Base-by-base conservation (phyloP, 2,113 vertebrate genomes). In the Pluvianellus socialis region DNA sequence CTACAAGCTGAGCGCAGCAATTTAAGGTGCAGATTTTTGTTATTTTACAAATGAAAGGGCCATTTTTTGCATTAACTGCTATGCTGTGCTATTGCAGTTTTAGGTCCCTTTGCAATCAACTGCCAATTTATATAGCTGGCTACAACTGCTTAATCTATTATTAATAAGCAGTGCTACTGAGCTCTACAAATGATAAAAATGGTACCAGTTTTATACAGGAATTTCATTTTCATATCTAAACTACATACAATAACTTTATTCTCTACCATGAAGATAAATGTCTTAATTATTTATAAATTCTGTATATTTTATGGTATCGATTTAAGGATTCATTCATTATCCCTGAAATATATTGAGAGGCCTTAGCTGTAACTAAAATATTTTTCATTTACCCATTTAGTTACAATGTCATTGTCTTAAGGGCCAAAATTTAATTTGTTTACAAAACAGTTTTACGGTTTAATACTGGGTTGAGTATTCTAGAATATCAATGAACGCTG, bases 81-180 rank as follows among this genome's bases (percentile, higher is more conserved):
- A 94, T 97, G 75, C 44, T 93, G 45, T 97, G 87, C 93, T 94
- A 86, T 84, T 97, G 72, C 89, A 91, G 65, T 98, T 97, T 97
- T 94, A 96, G 96, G 77, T 95, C 90, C 84, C 94, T 95, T 97
- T 97, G 94, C 80, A 96, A 95, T 97, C 97, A 97, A 92, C 92
- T 97, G 90, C 95, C 97, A 98, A 91, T 98, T 97, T 98, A 96
- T 96, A 95, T 97, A 97, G 86, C 93, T 97, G 96, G 96, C 89
- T 96, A 96, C 92, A 97, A 96, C 95, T 97, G 96, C 95, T 98
- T 97, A 98, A 97, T 97, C 89, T 96, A 95, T 98, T 98, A 98
- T 98, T 98, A 98, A 97, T 96, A 97, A 97, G 92, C 79, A 92
- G 96, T 96, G 91, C 97, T 97, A 89, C 88, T 97, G 92, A 96